Conservation (phyloP, 2,888 invertebrate species). For the Tachina grossa region DNA sequence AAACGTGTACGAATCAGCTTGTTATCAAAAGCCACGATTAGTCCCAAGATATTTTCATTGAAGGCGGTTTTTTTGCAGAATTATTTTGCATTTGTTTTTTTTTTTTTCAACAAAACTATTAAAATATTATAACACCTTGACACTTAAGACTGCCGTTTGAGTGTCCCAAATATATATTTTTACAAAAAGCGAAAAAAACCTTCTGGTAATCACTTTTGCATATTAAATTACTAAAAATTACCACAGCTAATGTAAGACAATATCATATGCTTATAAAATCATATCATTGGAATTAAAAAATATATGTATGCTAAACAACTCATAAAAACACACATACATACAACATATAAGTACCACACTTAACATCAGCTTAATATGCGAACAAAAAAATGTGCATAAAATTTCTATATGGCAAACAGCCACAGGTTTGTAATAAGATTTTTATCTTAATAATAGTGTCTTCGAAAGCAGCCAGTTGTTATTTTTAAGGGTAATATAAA, state of each 20-base stretch:
- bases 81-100: no score
- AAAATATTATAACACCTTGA: no score
- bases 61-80: no score
- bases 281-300: conserved; percentile 53
- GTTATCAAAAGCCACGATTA: no score
- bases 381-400: conserved; percentile 8
- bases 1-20: no score
- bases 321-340: background rate
- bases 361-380: conserved; percentile 38
- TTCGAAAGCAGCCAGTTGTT: conserved; percentile 24
- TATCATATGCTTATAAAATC: conserved; percentile 44
- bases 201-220: conserved; percentile 13
- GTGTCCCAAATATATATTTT: no score
- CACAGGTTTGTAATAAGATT: conserved; percentile 67
- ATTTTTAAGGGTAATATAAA: conserved; percentile 42
- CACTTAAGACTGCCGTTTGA: no score
- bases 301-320: conserved; percentile 31
- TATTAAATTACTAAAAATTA: conserved; percentile 18
- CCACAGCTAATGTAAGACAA: background rate
- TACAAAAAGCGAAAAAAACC: background rate
- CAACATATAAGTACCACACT: conserved; percentile 19
- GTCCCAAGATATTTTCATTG: no score
- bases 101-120: no score
- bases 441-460: conserved; percentile 62
- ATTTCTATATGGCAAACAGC: conserved; percentile 45